Percentiles rank a stretch among this genome's conserved stretches.
These are phyloP conservation scores for Donacobius atricapilla DNA, from an alignment of 2,113 vertebrate species.

Conservation along the genomic window DNA sequence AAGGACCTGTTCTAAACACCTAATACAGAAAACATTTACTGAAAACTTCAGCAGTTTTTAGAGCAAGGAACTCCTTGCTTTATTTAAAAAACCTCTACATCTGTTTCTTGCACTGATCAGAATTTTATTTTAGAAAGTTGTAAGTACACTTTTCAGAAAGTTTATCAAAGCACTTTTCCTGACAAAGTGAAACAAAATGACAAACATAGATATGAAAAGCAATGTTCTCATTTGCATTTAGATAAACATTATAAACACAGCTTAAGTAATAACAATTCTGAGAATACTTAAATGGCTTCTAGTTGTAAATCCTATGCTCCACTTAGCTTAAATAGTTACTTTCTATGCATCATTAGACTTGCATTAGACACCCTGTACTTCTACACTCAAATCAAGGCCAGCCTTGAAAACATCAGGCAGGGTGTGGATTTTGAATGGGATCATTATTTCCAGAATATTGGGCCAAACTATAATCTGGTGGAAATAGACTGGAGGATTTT, in stretches of 20 bases:
- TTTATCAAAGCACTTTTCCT: neutral
- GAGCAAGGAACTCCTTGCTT: no score
- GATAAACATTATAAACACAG: slow-evolving; percentile 23
- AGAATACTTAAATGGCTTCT: neutral
- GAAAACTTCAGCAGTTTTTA: neutral
- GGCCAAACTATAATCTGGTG: neutral
- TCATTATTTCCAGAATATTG: neutral
- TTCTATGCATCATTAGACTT: neutral
- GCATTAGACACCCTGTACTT: neutral
- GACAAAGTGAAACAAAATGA: neutral
- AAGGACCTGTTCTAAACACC: neutral
- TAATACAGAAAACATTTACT: neutral
- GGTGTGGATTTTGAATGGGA: neutral
- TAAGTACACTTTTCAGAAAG: neutral
- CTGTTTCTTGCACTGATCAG: neutral
- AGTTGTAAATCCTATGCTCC: neutral
- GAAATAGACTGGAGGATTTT: neutral
- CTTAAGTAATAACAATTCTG: neutral
- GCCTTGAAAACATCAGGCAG: neutral
- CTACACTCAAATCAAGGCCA: neutral
- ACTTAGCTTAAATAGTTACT: neutral
- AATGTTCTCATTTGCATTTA: slow-evolving; percentile 41
- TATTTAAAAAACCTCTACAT: fast-evolving
- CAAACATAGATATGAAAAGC: neutral
- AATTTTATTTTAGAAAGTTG: neutral